Conservation (phyloP, 2,113 vertebrate genomes). For the Papio anubis region DNA sequence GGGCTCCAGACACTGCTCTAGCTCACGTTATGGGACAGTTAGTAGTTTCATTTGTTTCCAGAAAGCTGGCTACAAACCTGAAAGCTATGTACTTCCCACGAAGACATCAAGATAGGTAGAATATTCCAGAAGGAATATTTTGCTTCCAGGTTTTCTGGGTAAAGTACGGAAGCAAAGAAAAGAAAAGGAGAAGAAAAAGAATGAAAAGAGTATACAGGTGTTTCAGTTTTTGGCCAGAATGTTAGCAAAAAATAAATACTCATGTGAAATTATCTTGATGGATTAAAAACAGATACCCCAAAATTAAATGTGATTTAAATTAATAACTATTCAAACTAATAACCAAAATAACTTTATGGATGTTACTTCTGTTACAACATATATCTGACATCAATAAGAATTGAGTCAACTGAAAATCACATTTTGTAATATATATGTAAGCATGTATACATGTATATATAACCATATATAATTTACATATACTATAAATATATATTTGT, state of each 20-base stretch:
- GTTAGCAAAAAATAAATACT: neutral
- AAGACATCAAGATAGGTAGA: neutral
- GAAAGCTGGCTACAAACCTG: neutral
- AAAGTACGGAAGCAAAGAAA: neutral
- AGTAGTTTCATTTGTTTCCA: neutral
- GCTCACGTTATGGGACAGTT: no score
- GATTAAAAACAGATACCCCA: neutral
- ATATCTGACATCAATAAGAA: neutral
- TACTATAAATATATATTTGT: neutral
- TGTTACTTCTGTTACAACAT: neutral
- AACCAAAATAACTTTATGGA: no score
- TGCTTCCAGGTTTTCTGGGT: neutral
- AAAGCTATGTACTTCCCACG: neutral
- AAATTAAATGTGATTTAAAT: neutral
- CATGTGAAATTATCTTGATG: neutral
- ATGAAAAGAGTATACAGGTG: neutral
- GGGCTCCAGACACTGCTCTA: neutral
- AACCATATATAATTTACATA: neutral
- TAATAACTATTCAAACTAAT: neutral
- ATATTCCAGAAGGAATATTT: neutral
- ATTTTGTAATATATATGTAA: neutral
- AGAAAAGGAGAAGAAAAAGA: neutral
- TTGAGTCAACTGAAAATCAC: neutral
- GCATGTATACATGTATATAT: neutral
- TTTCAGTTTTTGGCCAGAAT: neutral